These are phyloP conservation scores for Porites evermanni DNA, from an alignment of 92 coral and sea anemone genomes.

Conservation along the genomic window DNA sequence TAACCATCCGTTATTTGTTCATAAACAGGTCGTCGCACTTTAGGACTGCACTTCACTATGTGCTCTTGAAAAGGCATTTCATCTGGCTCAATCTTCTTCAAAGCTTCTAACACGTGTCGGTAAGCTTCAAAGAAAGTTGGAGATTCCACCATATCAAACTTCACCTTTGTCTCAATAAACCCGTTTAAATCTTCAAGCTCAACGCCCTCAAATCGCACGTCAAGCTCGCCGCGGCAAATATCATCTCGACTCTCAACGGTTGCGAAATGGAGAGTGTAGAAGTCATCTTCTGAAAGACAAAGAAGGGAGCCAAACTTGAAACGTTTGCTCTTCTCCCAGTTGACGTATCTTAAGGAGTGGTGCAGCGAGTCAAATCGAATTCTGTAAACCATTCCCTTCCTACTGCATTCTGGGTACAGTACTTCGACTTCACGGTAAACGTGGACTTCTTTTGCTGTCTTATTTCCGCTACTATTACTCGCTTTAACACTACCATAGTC, in stretches of 20 bases:
- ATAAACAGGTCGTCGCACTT: constrained; percentile 7
- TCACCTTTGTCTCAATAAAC: constrained; percentile 40
- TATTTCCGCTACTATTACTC: not conserved
- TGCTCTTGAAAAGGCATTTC: constrained; percentile 78
- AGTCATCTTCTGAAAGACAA: constrained; percentile 80
- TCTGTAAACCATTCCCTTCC: constrained; percentile 71
- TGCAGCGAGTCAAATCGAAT: constrained; percentile 67
- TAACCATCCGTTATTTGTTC: not conserved
- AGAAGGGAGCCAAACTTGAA: constrained; percentile 80
- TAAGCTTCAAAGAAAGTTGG: constrained; percentile 88
- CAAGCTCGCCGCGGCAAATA: constrained; percentile 75
- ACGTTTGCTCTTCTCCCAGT: constrained; percentile 78
- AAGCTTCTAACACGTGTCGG: constrained; percentile 79
- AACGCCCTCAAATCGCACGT: constrained; percentile 80
- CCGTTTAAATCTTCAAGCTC: constrained; percentile 11
- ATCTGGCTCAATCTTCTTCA: constrained; percentile 60
- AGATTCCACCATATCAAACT: constrained; percentile 86
- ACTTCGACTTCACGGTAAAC: constrained; percentile 75
- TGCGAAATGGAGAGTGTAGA: constrained; percentile 67
- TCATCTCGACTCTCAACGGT: constrained; percentile 80
- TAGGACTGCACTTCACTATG: constrained; percentile 68
- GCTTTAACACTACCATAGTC: constrained; percentile 28
- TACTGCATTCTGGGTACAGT: constrained; percentile 64
- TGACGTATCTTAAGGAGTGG: constrained; percentile 42
- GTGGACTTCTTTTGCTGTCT: constrained; percentile 8